Evolutionary conservation across 2,113 vertebrate genomes (phyloP), one percentile per base, ranked within the genome.

Genomic region (Camelus dromedarius): DNA sequence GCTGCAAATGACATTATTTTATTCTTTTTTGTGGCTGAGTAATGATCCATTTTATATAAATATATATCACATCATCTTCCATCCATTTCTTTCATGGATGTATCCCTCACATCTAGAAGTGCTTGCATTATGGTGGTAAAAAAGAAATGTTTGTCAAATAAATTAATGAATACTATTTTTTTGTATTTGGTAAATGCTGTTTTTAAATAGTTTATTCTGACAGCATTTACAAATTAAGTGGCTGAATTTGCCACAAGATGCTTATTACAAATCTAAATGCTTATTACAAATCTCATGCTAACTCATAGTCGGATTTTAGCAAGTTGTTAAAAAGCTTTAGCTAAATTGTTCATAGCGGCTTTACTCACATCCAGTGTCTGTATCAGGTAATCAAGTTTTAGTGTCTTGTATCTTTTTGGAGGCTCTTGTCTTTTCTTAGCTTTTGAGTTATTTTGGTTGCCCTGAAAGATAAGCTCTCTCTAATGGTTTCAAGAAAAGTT

Each of bases 121-220:
- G 8, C 62, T 94, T 90, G 48, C n/a, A 9, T 79, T 38, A n/a
- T 75, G 64, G 12, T 81, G 18, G 38, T 92, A 70, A 72, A 16
- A 46, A 77, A 89, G 22, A 66, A 48, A 87, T 80, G 67, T 35
- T 85, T 81, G 58, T 86, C 38, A 58, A 75, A 79, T 81, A 85
- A 85, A 70, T 89, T 72, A 75, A 77, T 19, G 52, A 70, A 42
- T 56, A 54, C 42, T 42, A 69, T 75, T 52, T 56, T 18, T 42
- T 42, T 72, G 14, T 80, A 48, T 70, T 66, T 81, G 52, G 16
- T 32, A 19, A n/a, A 81, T 28, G 19, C 54, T 52, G 1, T 64
- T 95, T 93, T 82, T 54, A 32, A 81, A 62, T 26, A 84, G 66
- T 81, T 91, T 60, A 69, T 90, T 96, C 30, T 75, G 67, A 72